These are phyloP conservation scores for Latrodectus hesperus DNA, from an alignment of 2,888 invertebrate genomes.

Conservation along the genomic window DNA sequence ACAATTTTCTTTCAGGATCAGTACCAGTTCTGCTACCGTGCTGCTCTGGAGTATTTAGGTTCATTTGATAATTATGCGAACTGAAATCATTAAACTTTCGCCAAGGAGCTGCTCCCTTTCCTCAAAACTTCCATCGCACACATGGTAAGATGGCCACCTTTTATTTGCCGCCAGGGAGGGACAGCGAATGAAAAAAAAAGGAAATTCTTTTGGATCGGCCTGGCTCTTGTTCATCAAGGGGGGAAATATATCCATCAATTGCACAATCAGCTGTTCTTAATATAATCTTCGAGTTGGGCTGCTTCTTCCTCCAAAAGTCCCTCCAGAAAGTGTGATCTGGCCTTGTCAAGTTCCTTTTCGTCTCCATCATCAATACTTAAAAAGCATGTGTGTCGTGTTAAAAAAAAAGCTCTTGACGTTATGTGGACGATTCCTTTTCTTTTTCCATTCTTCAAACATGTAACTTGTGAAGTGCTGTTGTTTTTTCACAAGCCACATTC, in stretches of 20 bases:
- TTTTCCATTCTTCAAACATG: conserved; percentile 23
- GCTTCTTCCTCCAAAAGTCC: conserved; percentile 24
- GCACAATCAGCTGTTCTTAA: conserved; percentile 58
- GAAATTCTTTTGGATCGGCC: not conserved
- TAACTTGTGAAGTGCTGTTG: conserved; percentile 60
- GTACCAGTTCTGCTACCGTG: conserved; percentile 99
- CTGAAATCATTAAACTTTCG: conserved; percentile 35
- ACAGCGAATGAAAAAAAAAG: conserved; percentile 3
- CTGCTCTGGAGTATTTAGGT: conserved; percentile 97
- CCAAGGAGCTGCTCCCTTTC: conserved; percentile 52
- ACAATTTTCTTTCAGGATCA: conserved; percentile 81
- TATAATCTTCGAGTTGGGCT: not conserved
- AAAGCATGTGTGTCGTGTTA: conserved; percentile 47
- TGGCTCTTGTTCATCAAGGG: not conserved
- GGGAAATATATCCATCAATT: conserved; percentile 9
- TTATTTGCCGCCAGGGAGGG: conserved; percentile 12
- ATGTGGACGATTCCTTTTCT: not conserved
- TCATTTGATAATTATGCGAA: conserved; percentile 92
- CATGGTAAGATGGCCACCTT: conserved; percentile 44
- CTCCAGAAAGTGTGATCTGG: conserved; percentile 65
- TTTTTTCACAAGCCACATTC: conserved; percentile 27
- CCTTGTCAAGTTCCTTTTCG: conserved; percentile 68
- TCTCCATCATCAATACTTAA: conserved; percentile 30
- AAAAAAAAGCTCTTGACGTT: conserved; percentile 5
- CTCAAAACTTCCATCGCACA: conserved; percentile 45